These are phyloP conservation scores for Sinodicranocentrus sp. DNA, from an alignment of 2,888 invertebrate species.

Conservation along the genomic window DNA sequence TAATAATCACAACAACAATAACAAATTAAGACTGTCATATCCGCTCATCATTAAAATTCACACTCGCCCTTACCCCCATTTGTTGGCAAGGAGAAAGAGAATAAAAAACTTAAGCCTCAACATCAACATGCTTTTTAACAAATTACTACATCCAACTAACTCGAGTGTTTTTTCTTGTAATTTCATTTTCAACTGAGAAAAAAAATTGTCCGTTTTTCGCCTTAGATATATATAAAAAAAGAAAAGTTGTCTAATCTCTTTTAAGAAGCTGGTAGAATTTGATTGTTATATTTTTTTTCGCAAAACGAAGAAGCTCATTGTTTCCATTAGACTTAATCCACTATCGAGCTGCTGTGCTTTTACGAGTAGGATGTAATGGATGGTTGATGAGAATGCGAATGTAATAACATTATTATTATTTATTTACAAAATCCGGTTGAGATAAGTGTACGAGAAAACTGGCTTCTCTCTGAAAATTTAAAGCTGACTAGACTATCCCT, in stretches of 20 bases:
- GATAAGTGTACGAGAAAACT: slow-evolving; percentile 68
- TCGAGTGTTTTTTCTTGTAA: slow-evolving; percentile 36
- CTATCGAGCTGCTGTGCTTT: background rate
- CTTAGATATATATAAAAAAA: slow-evolving; percentile 8
- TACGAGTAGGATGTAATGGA: slow-evolving; percentile 29
- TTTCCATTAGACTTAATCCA: slow-evolving; percentile 3
- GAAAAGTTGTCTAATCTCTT: background rate
- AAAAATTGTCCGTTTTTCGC: slow-evolving; percentile 31
- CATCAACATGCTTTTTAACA: slow-evolving; percentile 29
- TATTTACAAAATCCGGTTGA: slow-evolving; percentile 77
- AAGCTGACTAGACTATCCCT: background rate
- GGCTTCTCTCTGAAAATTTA: slow-evolving; percentile 44
- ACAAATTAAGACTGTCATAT: slow-evolving; percentile 61
- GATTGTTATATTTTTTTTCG: background rate
- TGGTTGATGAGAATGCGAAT: slow-evolving; percentile 60
- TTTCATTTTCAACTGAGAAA: background rate
- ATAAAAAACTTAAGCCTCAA: slow-evolving; percentile 32
- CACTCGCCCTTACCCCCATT: slow-evolving; percentile 33
- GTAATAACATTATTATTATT: slow-evolving; percentile 57
- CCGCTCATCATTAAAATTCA: slow-evolving; percentile 30
- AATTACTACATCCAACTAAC: slow-evolving; percentile 29
- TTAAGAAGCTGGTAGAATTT: background rate
- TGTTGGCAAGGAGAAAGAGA: background rate
- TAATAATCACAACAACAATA: slow-evolving; percentile 51
- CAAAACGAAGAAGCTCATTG: background rate